Evolutionary conservation across 2,113 vertebrate genomes (phyloP).

Genomic region (Todiramphus chloris): DNA sequence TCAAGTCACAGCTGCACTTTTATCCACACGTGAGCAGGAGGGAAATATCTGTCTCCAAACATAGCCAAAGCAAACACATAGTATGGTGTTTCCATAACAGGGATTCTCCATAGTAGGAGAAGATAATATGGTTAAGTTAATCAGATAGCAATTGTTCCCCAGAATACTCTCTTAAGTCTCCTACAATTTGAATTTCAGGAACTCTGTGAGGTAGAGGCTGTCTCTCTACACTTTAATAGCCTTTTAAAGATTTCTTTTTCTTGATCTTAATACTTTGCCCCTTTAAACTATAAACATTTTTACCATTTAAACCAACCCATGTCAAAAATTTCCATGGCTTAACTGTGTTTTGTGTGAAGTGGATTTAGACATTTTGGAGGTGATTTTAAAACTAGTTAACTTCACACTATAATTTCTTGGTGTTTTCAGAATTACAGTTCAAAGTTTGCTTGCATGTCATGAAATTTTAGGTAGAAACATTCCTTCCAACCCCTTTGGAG

Average conservation of each 20-base stretch:
- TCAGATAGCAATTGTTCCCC: neutral
- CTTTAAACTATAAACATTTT: neutral
- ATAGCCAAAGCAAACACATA: neutral
- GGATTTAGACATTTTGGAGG: neutral
- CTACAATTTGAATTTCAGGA: neutral
- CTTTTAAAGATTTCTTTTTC: neutral
- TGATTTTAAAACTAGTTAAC: neutral
- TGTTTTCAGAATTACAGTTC: neutral
- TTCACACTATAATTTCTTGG: neutral
- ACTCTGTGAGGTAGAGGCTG: neutral
- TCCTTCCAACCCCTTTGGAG: neutral
- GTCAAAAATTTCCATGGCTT: neutral
- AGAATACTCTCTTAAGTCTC: neutral
- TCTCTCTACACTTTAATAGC: neutral
- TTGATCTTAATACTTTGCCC: neutral
- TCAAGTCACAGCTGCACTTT: neutral
- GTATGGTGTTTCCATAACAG: neutral
- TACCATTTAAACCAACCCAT: neutral
- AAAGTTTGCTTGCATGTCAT: neutral
- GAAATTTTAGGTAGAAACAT: neutral
- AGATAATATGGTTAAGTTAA: neutral
- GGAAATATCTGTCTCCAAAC: neutral
- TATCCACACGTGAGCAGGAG: neutral
- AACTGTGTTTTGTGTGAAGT: neutral
- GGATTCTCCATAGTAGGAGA: neutral